Base-by-base conservation (phyloP, 1,140 invertebrate species). In the Papilio aristodemus region DNA sequence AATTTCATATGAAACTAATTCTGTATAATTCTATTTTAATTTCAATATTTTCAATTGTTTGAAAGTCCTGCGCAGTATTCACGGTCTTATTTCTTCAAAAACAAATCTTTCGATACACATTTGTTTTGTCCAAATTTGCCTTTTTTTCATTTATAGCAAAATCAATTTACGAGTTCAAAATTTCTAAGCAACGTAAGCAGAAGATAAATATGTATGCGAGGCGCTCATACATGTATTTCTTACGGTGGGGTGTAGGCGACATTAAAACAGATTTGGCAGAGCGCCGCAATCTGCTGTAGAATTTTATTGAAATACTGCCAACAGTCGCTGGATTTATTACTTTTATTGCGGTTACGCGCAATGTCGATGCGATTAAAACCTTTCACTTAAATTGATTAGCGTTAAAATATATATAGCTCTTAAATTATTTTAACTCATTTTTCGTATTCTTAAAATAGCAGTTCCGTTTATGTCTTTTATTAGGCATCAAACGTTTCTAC, bases 271-370 rank as follows among this genome's bases (percentile, higher is more conserved):
- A 43, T 54, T 62, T 62, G 36, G 59, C 37, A 39, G 37, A 19
- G n/a, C 38, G 38, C 22, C 38, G 60, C 60, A 64, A 54, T 22
- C 60, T 41, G 22, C 19, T 41, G 37, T 64, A 64, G 60, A 38
- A 39, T 62, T 62, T 41, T 64, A 64, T 64, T 64, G 60, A 64
- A 39, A 64, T 64, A 39, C 37, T 64, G 60, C 60, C 60, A 64
- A 64, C 60, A 64, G 60, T 64, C 13, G 60, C 60, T n/a, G 27
- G 38, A 64, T 64, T 64, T 64, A 64, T 64, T 39, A 41, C 38
- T 39, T 64, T 64, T 64, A 64, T 43, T 64, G 60, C 59, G 59
- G 59, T 25, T 54, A 54, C 22, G 19, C 43, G 46, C 46, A 54
- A 22, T 22, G 27, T 32, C 27, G 3, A 54, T 54, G 8, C 19